Base-by-base conservation (phyloP, 2,113 vertebrate genomes). In the Chlorodrepanis virens region DNA sequence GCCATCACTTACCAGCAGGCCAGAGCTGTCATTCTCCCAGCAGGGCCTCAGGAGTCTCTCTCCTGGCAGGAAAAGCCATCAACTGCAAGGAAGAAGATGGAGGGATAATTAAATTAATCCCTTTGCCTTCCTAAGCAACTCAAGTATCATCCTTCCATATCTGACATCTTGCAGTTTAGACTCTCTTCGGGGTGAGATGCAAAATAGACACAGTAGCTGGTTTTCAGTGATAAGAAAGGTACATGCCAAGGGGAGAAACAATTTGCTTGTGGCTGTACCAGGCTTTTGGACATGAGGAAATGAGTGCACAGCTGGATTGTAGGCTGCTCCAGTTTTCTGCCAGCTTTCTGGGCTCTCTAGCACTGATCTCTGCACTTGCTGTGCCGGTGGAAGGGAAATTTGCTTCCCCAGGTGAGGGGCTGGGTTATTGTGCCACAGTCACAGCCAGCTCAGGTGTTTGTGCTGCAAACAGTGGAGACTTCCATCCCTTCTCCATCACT, bases 91-190 rank as follows among this genome's bases (percentile, higher is more conserved):
- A 82, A 85, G 88, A 83, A 76, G 75, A 94, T 69, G 42, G 45
- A 84, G 5, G 35, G 54, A 85, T 91, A 85, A 90, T 25, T 6
- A 91, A 90, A 90, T 85, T 72, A 94, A 96, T 87, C 42, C 64
- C 40, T 83, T 91, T 85, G 77, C 63, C 74, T 96, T 89, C 65
- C 76, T 77, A 92, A 93, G 83, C 63, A 93, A 85, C n/a, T 42
- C 7, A 6, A 59, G 56, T 74, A 94, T 82, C 81, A 87, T 47
- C 50, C 33, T 74, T 42, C 42, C 14, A 11, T 7, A 94, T 71
- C 82, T 52, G 33, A 77, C 35, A 80, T 16, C 54, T 63, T 70
- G 57, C 56, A 56, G 79, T 70, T 86, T 14, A 33, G 53, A 8
- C 13, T 63, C 57, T 82, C 50, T 85, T 14, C 21, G 11, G 67